Conservation (phyloP, 2,113 vertebrate genomes). For the Panthera tigris region DNA sequence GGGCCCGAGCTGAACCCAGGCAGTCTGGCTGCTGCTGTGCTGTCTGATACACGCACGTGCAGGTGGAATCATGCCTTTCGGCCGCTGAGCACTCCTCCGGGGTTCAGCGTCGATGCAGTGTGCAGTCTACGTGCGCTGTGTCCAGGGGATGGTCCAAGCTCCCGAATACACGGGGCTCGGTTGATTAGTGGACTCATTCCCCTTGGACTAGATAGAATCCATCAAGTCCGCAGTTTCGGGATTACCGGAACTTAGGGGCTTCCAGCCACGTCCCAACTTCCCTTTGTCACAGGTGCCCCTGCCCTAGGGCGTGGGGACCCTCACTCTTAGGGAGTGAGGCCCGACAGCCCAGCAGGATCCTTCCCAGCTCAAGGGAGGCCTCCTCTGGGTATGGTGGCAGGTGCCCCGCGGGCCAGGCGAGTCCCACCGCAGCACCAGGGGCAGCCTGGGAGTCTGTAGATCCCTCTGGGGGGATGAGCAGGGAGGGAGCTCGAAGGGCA, state of each 20-base stretch:
- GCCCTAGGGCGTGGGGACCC: neutral
- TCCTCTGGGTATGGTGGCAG: neutral
- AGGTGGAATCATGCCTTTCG: neutral
- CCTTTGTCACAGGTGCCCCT: neutral
- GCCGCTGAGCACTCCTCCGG: accelerated
- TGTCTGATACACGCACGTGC: accelerated
- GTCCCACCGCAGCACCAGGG: neutral
- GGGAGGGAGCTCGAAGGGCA: neutral
- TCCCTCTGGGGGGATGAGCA: neutral
- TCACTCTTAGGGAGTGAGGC: no score
- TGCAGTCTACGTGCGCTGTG: accelerated
- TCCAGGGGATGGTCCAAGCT: neutral
- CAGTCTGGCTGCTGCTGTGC: neutral
- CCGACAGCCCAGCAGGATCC: neutral
- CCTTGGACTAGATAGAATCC: neutral
- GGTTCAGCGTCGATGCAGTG: neutral
- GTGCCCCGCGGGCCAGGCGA: neutral
- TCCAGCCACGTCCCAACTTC: neutral
- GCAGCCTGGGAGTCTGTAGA: neutral
- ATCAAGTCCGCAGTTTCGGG: neutral
- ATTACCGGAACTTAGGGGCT: neutral
- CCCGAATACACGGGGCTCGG: neutral
- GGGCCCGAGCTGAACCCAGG: neutral
- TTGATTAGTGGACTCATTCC: neutral
- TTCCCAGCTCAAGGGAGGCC: accelerated